These are phyloP conservation scores for Rhynchopsitta pachyrhyncha DNA, from an alignment of 2,113 vertebrate genomes.

Conservation along the genomic window DNA sequence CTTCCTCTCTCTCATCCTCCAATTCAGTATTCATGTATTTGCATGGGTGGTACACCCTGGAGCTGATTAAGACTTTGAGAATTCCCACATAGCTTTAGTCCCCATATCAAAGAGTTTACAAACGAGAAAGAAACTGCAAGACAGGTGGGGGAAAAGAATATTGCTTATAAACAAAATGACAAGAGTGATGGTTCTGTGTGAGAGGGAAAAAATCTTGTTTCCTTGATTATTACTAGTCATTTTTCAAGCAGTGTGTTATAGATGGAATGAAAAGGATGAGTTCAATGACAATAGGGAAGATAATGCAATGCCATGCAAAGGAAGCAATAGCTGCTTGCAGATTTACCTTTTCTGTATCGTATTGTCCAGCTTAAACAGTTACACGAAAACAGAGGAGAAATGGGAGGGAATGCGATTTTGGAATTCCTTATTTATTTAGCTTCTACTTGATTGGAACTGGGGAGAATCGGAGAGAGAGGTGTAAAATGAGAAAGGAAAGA, in stretches of 20 bases:
- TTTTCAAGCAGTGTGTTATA: not conserved
- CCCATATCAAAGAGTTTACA: conserved; percentile 16
- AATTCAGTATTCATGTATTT: conserved; percentile 25
- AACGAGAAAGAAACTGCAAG: not conserved
- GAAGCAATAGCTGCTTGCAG: not conserved
- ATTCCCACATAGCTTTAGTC: conserved; percentile 26
- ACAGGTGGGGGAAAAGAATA: not conserved
- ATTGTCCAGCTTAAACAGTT: not conserved
- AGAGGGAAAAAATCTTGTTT: not conserved
- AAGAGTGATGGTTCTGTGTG: not conserved
- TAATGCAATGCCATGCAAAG: fast-evolving
- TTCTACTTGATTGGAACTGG: not conserved
- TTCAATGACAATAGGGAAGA: not conserved
- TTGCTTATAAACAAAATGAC: not conserved
- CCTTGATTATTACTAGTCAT: not conserved
- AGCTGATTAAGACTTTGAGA: not conserved
- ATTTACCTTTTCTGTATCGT: not conserved
- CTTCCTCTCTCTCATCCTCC: not conserved
- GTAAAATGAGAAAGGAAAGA: not conserved
- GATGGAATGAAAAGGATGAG: not conserved
- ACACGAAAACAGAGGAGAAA: not conserved
- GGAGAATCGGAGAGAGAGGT: not conserved
- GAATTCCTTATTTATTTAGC: not conserved
- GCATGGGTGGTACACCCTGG: conserved; percentile 8
- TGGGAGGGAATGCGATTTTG: not conserved